Conservation (phyloP, 2,113 vertebrate genomes). For the Seriola quinqueradiata region DNA sequence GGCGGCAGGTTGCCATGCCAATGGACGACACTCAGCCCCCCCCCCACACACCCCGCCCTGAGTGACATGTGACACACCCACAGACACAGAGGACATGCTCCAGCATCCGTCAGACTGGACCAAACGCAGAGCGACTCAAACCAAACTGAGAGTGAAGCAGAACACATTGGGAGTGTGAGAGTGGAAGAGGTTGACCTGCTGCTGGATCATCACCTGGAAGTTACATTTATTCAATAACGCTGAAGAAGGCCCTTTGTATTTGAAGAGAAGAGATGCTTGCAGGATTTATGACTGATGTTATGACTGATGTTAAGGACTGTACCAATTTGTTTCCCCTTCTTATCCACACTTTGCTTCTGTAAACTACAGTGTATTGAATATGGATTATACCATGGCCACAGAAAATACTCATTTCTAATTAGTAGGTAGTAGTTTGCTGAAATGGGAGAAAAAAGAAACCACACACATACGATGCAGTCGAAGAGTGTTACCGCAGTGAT, state of each 20-base stretch:
- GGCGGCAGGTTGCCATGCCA: constrained; percentile 83
- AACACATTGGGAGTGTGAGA: constrained; percentile 77
- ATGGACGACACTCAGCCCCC: constrained; percentile 71
- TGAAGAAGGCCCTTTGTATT: background rate
- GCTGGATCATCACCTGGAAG: constrained; percentile 1
- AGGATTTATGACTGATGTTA: background rate
- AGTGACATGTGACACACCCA: constrained; percentile 66
- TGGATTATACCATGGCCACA: constrained; percentile 58
- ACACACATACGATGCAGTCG: background rate
- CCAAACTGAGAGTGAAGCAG: constrained; percentile 77
- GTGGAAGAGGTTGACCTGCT: constrained; percentile 58
- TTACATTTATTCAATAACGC: background rate
- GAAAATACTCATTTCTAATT: background rate
- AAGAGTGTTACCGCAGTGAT: background rate
- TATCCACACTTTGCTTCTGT: background rate
- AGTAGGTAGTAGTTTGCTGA: background rate
- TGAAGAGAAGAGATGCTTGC: background rate
- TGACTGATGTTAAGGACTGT: background rate
- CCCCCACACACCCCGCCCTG: background rate
- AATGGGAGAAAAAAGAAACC: too few relatives aligned
- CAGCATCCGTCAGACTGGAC: constrained; percentile 76
- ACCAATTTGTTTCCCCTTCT: background rate
- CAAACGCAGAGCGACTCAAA: constrained; percentile 70
- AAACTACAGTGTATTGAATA: constrained; percentile 14
- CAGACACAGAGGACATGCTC: constrained; percentile 82